Evolutionary conservation across 2,888 invertebrate genomes (phyloP).

Genomic region (Drosophila rellima): DNA sequence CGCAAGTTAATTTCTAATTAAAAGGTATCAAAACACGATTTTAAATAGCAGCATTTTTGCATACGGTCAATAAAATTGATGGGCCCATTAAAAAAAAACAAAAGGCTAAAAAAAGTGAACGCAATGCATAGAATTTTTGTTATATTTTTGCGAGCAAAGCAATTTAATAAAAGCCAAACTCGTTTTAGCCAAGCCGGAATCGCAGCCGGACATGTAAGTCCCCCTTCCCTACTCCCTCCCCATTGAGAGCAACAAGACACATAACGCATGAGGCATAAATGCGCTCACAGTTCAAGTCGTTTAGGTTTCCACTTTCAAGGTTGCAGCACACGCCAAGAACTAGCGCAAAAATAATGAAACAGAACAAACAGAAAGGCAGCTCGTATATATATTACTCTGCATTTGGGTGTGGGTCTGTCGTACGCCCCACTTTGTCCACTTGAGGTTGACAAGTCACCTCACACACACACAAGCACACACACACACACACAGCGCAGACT

Average conservation of each 20-base stretch:
- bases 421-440: conserved; percentile 53
- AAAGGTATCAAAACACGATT: conserved; percentile 11
- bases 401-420: conserved; percentile 70
- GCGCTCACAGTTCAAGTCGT: conserved; percentile 48
- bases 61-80: conserved; percentile 45
- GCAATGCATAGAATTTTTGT: conserved; percentile 56
- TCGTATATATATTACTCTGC: conserved; percentile 35
- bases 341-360: conserved; percentile 53
- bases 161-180: conserved; percentile 50
- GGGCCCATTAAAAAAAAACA: conserved; percentile 31
- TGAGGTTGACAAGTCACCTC: conserved; percentile 55
- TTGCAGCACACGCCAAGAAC: conserved; percentile 67
- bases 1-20: conserved; percentile 13
- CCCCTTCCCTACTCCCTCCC: background rate
- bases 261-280: conserved; percentile 55
- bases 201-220: conserved; percentile 68
- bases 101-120: conserved; percentile 44
- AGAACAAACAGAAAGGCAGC: conserved; percentile 48
- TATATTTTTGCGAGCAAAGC: conserved; percentile 35
- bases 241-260: background rate
- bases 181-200: conserved; percentile 53
- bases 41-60: conserved; percentile 19
- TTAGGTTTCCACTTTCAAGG: conserved; percentile 76
- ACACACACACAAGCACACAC: conserved; percentile 13
- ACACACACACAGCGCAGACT: conserved; percentile 2